phyloP scores from a whole-genome alignment of 2,113 vertebrate species.

The Gambusia holbrooki region DNA sequence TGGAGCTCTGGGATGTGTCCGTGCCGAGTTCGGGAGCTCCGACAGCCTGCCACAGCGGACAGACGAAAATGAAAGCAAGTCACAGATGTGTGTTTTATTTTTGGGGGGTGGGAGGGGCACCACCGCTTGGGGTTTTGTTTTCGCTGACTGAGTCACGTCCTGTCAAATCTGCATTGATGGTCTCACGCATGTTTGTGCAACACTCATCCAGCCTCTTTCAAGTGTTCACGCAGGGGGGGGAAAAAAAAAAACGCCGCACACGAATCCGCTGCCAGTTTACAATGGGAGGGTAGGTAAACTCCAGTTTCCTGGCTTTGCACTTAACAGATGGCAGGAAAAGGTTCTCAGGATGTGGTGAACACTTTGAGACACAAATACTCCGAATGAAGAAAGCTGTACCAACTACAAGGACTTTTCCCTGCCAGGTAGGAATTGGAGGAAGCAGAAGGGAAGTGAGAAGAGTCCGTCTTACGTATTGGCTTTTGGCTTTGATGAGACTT shows the following conservation, averaged over 20 bases:
- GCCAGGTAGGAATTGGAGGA: constrained; percentile 41
- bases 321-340: constrained; percentile 42
- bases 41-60: constrained; percentile 31
- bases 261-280: not conserved
- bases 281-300: constrained; percentile 4
- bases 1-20: constrained; percentile 30
- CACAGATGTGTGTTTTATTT: constrained; percentile 43
- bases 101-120: not conserved
- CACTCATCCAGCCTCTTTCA: constrained; percentile 22
- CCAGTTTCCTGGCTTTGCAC: constrained; percentile 46
- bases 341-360: constrained; percentile 51
- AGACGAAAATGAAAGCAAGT: constrained; percentile 37
- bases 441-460: constrained; percentile 32
- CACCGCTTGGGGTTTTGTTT: constrained; percentile 32
- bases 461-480: constrained; percentile 36
- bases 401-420: constrained; percentile 25
- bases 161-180: constrained; percentile 29
- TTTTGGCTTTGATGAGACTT: constrained; percentile 33
- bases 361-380: constrained; percentile 46
- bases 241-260: constrained; percentile 7
- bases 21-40: constrained; percentile 46
- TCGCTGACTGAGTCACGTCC: constrained; percentile 43
- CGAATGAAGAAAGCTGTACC: not conserved
- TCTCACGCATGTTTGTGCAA: constrained; percentile 33
- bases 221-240: constrained; percentile 24